These are phyloP conservation scores for Rotaria macrura DNA, from an alignment of 2,888 invertebrate species.

Conservation along the genomic window DNA sequence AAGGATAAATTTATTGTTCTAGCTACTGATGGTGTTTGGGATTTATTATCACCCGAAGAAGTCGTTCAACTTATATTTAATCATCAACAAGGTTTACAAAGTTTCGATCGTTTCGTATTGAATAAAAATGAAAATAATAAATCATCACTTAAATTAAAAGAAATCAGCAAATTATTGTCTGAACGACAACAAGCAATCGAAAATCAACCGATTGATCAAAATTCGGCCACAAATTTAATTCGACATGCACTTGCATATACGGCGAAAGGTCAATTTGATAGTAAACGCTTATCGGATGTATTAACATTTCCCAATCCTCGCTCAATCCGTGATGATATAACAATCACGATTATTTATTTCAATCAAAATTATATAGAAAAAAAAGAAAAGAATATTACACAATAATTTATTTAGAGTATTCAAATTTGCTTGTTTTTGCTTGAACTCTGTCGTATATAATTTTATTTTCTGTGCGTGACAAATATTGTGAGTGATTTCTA, in stretches of 20 bases:
- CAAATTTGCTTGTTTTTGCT: too few species aligned
- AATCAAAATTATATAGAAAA: slow-evolving; percentile 53
- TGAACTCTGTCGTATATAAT: too few species aligned
- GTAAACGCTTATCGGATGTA: slow-evolving; percentile 24
- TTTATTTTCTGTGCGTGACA: too few species aligned
- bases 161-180: slow-evolving; percentile 48
- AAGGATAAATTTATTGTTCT: slow-evolving; percentile 76
- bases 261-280: neutral
- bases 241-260: slow-evolving; percentile 80
- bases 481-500: too few species aligned
- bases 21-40: slow-evolving; percentile 92
- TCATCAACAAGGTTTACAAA: slow-evolving; percentile 70
- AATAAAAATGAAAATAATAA: slow-evolving; percentile 47
- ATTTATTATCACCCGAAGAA: slow-evolving; percentile 67
- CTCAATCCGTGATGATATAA: slow-evolving; percentile 80
- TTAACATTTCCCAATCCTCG: slow-evolving; percentile 23
- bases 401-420: too few species aligned
- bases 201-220: slow-evolving; percentile 60
- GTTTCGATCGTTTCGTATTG: slow-evolving; percentile 64
- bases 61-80: slow-evolving; percentile 79
- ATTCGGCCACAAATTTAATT: slow-evolving; percentile 87
- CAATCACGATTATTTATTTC: slow-evolving; percentile 81
- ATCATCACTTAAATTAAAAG: slow-evolving; percentile 37
- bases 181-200: slow-evolving; percentile 58
- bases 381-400: neutral